phyloP scores from a whole-genome alignment of 2,113 vertebrate genomes.

The Tylochromis polylepis region DNA sequence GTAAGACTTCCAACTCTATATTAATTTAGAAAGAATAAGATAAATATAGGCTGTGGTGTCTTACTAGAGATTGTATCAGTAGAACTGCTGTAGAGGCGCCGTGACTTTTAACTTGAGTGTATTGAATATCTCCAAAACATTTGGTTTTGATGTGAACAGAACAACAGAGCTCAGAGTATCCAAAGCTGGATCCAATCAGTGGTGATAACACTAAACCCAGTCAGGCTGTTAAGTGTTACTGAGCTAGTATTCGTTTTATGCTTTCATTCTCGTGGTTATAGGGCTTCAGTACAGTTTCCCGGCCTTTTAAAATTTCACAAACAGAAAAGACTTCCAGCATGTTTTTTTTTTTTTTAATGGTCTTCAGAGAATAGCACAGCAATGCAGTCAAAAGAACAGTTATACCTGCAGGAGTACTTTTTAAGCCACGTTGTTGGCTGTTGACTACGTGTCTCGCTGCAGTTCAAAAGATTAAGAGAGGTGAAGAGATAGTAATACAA shows the following conservation, averaged over 20 bases:
- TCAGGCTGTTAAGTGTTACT: background rate
- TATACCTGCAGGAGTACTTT: background rate
- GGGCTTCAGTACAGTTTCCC: background rate
- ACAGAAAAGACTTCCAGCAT: background rate
- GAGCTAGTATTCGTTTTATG: background rate
- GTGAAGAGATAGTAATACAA: background rate
- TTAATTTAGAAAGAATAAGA: background rate
- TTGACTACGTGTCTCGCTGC: background rate
- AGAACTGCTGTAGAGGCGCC: background rate
- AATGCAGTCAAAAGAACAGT: background rate
- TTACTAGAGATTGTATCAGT: background rate
- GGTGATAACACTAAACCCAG: background rate
- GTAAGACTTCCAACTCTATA: slow-evolving; percentile 38
- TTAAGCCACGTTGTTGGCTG: background rate
- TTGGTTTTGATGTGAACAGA: background rate
- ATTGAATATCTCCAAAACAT: background rate
- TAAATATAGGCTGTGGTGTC: background rate
- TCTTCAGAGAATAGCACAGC: background rate
- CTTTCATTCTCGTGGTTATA: background rate
- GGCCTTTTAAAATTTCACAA: background rate
- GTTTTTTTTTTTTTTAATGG: background rate
- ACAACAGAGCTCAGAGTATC: background rate
- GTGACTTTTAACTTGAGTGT: background rate
- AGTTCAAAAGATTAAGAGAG: background rate
- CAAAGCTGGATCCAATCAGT: background rate